Evolutionary conservation across 2,113 vertebrate species (phyloP).

Genomic region (Noctilio leporinus): DNA sequence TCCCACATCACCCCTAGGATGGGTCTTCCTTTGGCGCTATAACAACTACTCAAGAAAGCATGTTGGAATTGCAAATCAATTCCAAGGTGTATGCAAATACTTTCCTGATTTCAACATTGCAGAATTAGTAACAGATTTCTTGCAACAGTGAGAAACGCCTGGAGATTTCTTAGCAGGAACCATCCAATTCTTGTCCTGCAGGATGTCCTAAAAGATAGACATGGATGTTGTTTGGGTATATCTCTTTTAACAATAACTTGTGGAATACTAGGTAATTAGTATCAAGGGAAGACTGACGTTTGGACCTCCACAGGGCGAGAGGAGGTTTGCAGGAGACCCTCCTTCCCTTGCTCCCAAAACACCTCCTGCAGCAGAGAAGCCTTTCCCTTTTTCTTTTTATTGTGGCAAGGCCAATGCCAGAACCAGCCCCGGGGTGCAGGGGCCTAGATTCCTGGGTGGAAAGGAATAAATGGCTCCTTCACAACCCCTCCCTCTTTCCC

Average conservation of each 20-base stretch:
- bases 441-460: not conserved
- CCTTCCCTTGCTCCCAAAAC: not conserved
- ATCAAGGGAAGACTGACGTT: not conserved
- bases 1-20: not conserved
- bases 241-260: not conserved
- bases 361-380: not conserved
- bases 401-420: not conserved
- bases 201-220: not conserved
- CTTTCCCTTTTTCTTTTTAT: not conserved
- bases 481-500: not conserved
- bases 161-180: conserved; percentile 21
- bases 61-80: not conserved
- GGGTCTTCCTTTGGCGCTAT: not conserved
- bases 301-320: not conserved
- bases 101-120: conserved; percentile 4
- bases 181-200: not conserved
- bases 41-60: not conserved
- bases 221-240: not conserved
- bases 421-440: not conserved
- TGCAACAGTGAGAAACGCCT: conserved; percentile 9
- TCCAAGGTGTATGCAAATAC: conserved; percentile 28
- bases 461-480: not conserved
- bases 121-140: conserved; percentile 23
- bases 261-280: not conserved
- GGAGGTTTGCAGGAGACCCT: not conserved